phyloP scores from a whole-genome alignment of 92 coral and sea anemone genomes.

The Siderastrea radians region DNA sequence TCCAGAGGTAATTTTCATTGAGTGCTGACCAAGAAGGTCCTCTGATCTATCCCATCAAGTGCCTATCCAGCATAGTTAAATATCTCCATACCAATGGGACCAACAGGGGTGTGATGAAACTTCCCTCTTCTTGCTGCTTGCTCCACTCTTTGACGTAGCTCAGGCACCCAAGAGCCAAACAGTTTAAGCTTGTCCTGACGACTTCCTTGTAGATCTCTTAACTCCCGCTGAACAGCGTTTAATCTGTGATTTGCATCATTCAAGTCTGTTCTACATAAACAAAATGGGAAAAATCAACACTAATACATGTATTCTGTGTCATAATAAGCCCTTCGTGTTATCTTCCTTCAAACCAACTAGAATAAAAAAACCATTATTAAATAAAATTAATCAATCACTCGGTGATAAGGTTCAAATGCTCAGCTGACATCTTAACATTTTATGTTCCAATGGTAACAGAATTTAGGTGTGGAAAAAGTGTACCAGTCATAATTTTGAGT shows the following conservation, averaged over 20 bases:
- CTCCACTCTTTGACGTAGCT: constrained; percentile 74
- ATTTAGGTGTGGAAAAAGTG: too few relatives aligned
- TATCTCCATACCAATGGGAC: constrained; percentile 83
- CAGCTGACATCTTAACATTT: too few relatives aligned
- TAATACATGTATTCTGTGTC: not conserved
- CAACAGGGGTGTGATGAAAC: constrained; percentile 88
- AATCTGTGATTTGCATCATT: constrained; percentile 72
- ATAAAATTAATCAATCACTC: too few relatives aligned
- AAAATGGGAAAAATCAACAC: not conserved
- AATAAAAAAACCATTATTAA: too few relatives aligned
- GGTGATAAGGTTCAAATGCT: too few relatives aligned
- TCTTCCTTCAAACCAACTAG: too few relatives aligned
- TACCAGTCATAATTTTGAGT: too few relatives aligned
- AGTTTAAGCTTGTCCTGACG: constrained; percentile 77
- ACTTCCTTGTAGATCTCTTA: constrained; percentile 82
- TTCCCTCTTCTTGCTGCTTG: constrained; percentile 76
- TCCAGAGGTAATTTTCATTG: too few relatives aligned
- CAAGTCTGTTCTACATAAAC: constrained; percentile 74
- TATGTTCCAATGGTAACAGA: too few relatives aligned
- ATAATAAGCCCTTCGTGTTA: not conserved
- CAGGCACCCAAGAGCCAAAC: constrained; percentile 95
- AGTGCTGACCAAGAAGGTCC: too few relatives aligned
- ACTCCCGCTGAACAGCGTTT: constrained; percentile 73
- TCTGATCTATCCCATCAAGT: too few relatives aligned
- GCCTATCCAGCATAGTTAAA: too few relatives aligned